Evolutionary conservation across 1,140 invertebrate genomes (phyloP).

Genomic region (Drosophila nigrodunni): DNA sequence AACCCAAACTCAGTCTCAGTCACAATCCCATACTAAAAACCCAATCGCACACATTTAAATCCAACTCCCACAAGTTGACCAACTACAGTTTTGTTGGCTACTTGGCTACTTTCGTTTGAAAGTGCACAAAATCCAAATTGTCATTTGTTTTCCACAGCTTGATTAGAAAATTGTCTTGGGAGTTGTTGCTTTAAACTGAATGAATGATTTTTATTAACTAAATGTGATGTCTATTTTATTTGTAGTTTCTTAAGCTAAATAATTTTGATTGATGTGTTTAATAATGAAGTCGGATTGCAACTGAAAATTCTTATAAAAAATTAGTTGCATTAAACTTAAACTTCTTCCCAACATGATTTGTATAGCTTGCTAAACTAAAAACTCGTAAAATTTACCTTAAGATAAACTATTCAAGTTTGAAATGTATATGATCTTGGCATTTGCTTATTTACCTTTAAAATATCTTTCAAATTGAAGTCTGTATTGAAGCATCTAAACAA

Average conservation of each 20-base stretch:
- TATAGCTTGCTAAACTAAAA: too few relatives aligned
- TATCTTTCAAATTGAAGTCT: too few relatives aligned
- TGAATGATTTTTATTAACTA: conserved; percentile 17
- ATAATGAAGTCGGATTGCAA: too few relatives aligned
- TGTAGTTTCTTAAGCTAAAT: not conserved
- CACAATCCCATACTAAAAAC: not conserved
- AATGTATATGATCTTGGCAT: too few relatives aligned
- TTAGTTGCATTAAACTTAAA: too few relatives aligned
- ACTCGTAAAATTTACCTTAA: too few relatives aligned
- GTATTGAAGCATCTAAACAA: not conserved
- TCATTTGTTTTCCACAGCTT: conserved; percentile 41
- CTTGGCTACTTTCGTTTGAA: conserved; percentile 44
- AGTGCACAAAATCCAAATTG: conserved; percentile 50
- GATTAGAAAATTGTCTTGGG: conserved; percentile 54
- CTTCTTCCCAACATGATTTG: too few relatives aligned
- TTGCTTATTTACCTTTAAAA: not conserved
- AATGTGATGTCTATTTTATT: not conserved
- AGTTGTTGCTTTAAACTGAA: conserved; percentile 35
- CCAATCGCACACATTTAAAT: not conserved
- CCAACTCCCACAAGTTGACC: conserved; percentile 18
- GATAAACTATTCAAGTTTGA: too few relatives aligned
- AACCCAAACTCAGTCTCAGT: not conserved
- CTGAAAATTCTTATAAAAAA: too few relatives aligned
- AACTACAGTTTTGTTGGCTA: conserved; percentile 29
- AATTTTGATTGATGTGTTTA: not conserved